These are phyloP conservation scores for Nicator chloris DNA, from an alignment of 2,113 vertebrate species.

Conservation along the genomic window DNA sequence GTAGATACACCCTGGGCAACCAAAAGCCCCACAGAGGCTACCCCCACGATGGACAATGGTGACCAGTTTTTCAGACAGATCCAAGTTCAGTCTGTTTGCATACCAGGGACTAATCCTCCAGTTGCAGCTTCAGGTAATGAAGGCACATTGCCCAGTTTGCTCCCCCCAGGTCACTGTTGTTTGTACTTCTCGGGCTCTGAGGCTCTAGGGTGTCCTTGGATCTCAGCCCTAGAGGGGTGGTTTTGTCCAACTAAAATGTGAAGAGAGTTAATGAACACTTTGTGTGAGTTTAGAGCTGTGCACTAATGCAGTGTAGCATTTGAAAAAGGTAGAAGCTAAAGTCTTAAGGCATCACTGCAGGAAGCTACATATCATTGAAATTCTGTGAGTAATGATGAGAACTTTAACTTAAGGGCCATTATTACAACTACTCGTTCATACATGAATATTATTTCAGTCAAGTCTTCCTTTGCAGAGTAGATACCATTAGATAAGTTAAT, in stretches of 20 bases:
- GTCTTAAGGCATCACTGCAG: not conserved
- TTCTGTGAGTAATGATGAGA: not conserved
- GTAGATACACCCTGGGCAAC: no score
- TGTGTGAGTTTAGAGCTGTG: not conserved
- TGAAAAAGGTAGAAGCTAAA: no score
- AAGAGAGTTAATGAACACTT: not conserved
- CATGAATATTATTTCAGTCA: not conserved
- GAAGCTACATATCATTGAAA: not conserved
- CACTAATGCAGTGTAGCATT: not conserved
- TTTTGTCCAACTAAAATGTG: not conserved
- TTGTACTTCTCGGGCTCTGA: not conserved
- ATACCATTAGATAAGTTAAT: not conserved
- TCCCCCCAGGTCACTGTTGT: not conserved
- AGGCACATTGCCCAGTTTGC: not conserved
- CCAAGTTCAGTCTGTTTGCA: not conserved
- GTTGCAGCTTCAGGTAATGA: not conserved
- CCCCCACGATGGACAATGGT: not conserved
- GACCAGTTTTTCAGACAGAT: not conserved
- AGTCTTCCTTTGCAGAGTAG: not conserved
- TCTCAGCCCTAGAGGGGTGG: not conserved
- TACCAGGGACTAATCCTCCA: not conserved
- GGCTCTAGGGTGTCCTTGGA: not conserved
- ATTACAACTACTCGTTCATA: not conserved
- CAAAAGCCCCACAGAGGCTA: not conserved
- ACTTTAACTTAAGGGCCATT: not conserved